A percentile compares a stretch with the other conserved stretches of the same genome.
These are phyloP conservation scores for Phaethon lepturus DNA, from an alignment of 2,113 vertebrate genomes.

Conservation along the genomic window DNA sequence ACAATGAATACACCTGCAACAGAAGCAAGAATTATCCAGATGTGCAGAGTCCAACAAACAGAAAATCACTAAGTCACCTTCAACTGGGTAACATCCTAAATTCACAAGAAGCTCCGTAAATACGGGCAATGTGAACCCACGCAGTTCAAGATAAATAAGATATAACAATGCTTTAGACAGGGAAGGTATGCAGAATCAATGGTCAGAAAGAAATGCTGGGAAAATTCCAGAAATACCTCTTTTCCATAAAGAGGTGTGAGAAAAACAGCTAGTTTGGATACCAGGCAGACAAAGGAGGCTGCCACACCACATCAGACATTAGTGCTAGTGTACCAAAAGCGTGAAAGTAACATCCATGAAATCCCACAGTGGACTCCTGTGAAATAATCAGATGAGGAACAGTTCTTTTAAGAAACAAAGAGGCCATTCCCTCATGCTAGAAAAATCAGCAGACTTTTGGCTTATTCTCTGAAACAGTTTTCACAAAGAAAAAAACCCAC, in stretches of 20 bases:
- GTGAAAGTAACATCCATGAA: not conserved
- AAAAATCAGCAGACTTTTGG: not conserved
- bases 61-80: too few species aligned
- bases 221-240: not conserved
- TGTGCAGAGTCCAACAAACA: accelerated
- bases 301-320: not conserved
- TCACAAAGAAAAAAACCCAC: not conserved
- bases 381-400: not conserved
- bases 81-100: accelerated
- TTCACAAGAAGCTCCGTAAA: accelerated
- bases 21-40: not conserved
- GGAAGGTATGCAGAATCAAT: not conserved
- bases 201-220: not conserved
- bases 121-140: accelerated
- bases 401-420: not conserved
- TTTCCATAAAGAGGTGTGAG: not conserved
- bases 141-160: not conserved
- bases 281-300: not conserved
- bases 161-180: not conserved
- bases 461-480: not conserved
- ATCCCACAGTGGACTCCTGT: not conserved
- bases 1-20: conserved; percentile 91
- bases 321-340: not conserved
- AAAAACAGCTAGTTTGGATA: not conserved
- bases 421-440: not conserved